A percentile compares a stretch with the other conserved stretches of the same genome.
phyloP scores from a whole-genome alignment of 2,113 vertebrate genomes.

The zebrafish (Danio rerio) region GRCz12tu NC_133182.1:27341001-27341500 shows the following conservation, averaged over 20 bases:
- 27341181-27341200: slow-evolving; percentile 82
- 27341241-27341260: no score
- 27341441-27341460: slow-evolving; percentile 6
- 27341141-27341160: no score
- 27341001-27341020: no score
- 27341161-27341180: no score
- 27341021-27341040: no score
- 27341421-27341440: slow-evolving; percentile 8
- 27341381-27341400: slow-evolving; percentile 53
- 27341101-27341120: slow-evolving; percentile 27
- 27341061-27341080: slow-evolving; percentile 77
- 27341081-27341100: slow-evolving; percentile 32
- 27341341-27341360: background rate
- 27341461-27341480: slow-evolving; percentile 10
- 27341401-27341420: slow-evolving; percentile 82
- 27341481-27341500: slow-evolving; percentile 22
- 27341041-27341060: no score
- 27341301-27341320: background rate
- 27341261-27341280: no score
- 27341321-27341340: background rate
- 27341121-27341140: no score
- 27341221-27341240: no score
- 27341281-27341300: background rate
- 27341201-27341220: slow-evolving; percentile 71
- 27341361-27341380: slow-evolving; percentile 5